Evolutionary conservation across 2,888 invertebrate species (phyloP), one percentile per base, ranked within the genome.

Genomic region (Hemistola chrysoprasaria): DNA sequence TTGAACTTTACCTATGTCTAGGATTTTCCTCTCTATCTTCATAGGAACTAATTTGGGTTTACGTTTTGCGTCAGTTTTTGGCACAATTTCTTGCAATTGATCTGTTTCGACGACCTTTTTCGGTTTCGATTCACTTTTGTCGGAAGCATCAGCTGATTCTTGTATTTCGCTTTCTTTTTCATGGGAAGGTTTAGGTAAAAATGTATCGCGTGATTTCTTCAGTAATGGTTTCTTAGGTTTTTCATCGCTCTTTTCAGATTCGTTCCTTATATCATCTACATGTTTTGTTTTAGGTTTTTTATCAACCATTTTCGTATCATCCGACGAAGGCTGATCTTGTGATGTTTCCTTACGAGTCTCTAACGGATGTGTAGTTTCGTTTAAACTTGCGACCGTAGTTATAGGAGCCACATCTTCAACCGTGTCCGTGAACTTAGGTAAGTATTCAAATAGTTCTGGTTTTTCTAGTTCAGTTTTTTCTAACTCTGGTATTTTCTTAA

Each of bases 1-100:
- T 71, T 93, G 91, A 7, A 92, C 61, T 73, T 92, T 91, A 40
- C 90, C 91, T 1, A 93, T 82, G 65, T 92, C 91, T 2, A 92
- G 76, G 63, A 92, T 90, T 56, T 91, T 91, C 53, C 90, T 83
- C 71, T 93, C 92, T 50, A 94, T 92, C 65, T 89, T 91, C 47
- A 92, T 90, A 10, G 92, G 91, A 7, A 77, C 76, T 1, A 91
- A 62, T 56, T 69, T 80, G 2, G 39, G 48, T 63, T 72, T 78
- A 0, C 42, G 26, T 57, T 74, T 85, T 66, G 46, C 24, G 16
- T 78, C 26, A 67, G 26, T 57, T 25, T 39, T 31, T 71, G 6
- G 36, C 46, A 8, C 11, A 20, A 9, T 32, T 25, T 44, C 27
- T 29, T 36, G 9, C 9, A 3, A n/a, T 28, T 39, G 8, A 5